These are phyloP conservation scores for Poeciliopsis infans DNA, from an alignment of 2,797 vertebrate genomes.

Conservation along the genomic window DNA sequence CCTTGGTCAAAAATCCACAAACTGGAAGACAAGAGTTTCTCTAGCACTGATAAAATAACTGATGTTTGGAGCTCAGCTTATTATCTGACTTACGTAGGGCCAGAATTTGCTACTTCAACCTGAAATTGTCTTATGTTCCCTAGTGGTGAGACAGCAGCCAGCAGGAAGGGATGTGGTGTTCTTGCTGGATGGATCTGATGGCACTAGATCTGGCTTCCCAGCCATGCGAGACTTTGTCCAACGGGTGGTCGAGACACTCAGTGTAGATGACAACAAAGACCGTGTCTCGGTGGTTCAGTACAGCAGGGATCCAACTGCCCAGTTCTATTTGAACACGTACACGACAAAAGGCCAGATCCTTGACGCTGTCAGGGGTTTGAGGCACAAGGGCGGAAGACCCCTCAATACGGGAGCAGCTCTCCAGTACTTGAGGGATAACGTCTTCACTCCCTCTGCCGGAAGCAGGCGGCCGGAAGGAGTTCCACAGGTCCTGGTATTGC, in stretches of 20 bases:
- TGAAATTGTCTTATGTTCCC: constrained; percentile 18
- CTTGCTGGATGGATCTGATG: constrained; percentile 66
- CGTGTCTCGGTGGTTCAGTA: constrained; percentile 69
- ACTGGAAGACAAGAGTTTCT: constrained; percentile 9
- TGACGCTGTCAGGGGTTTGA: constrained; percentile 39
- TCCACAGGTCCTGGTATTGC: constrained; percentile 82
- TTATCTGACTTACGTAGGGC: too few species aligned
- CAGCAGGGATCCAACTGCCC: constrained; percentile 53
- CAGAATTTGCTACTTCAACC: background rate
- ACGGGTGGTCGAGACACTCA: constrained; percentile 24
- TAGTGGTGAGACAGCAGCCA: constrained; percentile 63
- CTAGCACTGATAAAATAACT: constrained; percentile 20
- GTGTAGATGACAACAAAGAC: constrained; percentile 62
- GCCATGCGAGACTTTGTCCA: constrained; percentile 59
- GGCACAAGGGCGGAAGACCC: constrained; percentile 40
- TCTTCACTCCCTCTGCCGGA: constrained; percentile 25
- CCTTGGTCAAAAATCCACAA: too few species aligned
- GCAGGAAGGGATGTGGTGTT: constrained; percentile 75
- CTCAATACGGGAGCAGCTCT: constrained; percentile 63
- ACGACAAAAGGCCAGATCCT: constrained; percentile 22
- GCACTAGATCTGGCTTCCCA: constrained; percentile 52
- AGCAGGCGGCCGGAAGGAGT: constrained; percentile 79
- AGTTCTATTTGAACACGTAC: constrained; percentile 40
- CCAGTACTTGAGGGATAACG: constrained; percentile 46
- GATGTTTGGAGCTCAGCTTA: background rate